A percentile compares a stretch with the other conserved stretches of the same genome.
Conservation (phyloP, 2,797 vertebrate genomes). For the Lacerta agilis region DNA sequence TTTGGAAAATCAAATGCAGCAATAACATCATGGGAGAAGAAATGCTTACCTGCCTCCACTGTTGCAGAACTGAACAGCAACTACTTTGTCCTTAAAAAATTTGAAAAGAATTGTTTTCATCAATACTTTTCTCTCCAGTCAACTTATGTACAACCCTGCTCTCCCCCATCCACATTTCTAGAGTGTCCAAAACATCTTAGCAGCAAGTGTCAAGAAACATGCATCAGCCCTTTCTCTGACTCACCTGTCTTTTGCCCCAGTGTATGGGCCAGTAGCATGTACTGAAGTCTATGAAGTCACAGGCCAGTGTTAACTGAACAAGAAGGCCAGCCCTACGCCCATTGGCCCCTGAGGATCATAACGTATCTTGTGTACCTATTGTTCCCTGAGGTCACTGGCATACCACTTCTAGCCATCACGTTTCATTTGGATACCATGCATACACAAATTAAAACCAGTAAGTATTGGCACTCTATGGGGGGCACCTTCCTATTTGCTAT, state of each 20-base stretch:
- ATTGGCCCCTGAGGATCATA: not conserved
- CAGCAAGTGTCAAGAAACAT: not conserved
- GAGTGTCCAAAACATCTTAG: not conserved
- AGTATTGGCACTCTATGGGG: not conserved
- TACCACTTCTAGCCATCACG: not conserved
- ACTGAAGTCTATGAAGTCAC: not conserved
- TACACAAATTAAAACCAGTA: not conserved
- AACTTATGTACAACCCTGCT: not conserved
- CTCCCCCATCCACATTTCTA: not conserved
- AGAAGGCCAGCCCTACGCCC: no score
- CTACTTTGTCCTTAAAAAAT: conserved; percentile 92
- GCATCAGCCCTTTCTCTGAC: no score
- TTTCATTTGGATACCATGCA: no score
- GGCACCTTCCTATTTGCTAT: not conserved
- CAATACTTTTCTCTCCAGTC: not conserved
- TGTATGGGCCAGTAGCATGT: no score
- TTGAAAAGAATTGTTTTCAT: conserved; percentile 37
- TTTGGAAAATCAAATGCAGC: not conserved
- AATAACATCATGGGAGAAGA: not conserved
- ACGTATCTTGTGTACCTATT: not conserved
- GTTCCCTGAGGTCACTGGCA: not conserved
- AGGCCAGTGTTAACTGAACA: not conserved
- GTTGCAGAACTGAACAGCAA: conserved; percentile 97
- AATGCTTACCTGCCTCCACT: conserved; percentile 91
- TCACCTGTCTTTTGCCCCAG: not conserved